phyloP scores from a whole-genome alignment of 2,797 vertebrate species.

The Ispidina lecontei region DNA sequence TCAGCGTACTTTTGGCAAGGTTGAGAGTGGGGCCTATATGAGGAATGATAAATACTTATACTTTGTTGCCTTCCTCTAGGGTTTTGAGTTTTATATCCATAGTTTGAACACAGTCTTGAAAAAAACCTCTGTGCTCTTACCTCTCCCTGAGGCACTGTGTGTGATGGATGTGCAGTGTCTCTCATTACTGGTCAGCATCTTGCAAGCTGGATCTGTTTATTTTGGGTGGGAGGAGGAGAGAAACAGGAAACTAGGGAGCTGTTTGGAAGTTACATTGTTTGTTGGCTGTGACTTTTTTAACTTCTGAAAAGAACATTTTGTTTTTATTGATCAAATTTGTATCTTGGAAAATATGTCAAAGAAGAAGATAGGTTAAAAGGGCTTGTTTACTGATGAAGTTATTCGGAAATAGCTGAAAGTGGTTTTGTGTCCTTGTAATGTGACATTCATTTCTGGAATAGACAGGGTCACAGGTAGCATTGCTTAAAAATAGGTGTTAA shows the following conservation, averaged over 20 bases:
- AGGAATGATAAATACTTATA: background rate
- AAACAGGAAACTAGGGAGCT: background rate
- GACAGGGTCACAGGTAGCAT: background rate
- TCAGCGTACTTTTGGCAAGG: background rate
- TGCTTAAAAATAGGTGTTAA: background rate
- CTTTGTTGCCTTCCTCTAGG: background rate
- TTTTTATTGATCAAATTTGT: conserved; percentile 12
- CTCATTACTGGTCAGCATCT: conserved; percentile 25
- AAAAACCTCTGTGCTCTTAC: background rate
- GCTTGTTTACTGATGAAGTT: conserved; percentile 18
- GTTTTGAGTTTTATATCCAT: background rate
- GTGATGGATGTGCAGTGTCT: background rate
- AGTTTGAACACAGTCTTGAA: background rate
- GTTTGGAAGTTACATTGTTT: background rate
- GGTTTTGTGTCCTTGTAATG: background rate
- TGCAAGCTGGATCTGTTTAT: background rate
- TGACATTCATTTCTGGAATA: background rate
- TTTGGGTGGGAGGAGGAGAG: conserved; percentile 1
- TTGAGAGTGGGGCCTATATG: background rate
- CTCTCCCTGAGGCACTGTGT: background rate
- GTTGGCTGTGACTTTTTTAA: background rate
- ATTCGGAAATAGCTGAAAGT: background rate
- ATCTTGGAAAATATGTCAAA: conserved; percentile 6
- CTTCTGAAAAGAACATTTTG: conserved; percentile 24
- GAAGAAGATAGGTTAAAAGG: background rate